Percentiles rank a stretch among this genome's conserved stretches.
Evolutionary conservation across 2,888 invertebrate species (phyloP).

Genomic region (Trichacis sp.): DNA sequence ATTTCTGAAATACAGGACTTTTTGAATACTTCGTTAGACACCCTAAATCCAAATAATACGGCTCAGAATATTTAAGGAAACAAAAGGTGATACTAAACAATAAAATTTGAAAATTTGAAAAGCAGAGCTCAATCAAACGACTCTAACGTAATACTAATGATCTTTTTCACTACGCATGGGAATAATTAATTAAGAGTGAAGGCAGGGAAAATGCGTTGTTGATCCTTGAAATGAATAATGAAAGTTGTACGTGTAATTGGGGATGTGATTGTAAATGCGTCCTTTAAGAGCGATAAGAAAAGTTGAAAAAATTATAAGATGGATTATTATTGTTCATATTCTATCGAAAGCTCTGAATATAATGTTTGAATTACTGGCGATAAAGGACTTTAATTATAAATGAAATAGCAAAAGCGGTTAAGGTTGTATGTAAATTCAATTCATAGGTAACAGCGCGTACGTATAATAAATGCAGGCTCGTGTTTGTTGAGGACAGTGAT

Average conservation of each 20-base stretch:
- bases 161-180: slow-evolving; percentile 26
- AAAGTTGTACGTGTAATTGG: slow-evolving; percentile 34
- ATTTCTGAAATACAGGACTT: no score
- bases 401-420: slow-evolving; percentile 16
- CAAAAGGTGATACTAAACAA: slow-evolving; percentile 36
- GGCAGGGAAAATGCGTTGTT: slow-evolving; percentile 44
- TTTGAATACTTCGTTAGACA: no score
- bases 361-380: slow-evolving; percentile 39
- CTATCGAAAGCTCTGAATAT: no score
- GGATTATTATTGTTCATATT: slow-evolving; percentile 14
- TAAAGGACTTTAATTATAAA: slow-evolving; percentile 38
- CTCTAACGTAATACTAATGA: no score
- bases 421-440: slow-evolving; percentile 42
- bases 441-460: slow-evolving; percentile 40
- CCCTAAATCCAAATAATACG: slow-evolving; percentile 50
- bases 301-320: neutral
- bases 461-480: slow-evolving; percentile 37
- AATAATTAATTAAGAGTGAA: slow-evolving; percentile 1
- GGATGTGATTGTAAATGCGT: no score
- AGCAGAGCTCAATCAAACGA: slow-evolving; percentile 53
- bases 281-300: slow-evolving; percentile 31
- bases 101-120: slow-evolving; percentile 33
- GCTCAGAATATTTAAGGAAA: slow-evolving; percentile 48
- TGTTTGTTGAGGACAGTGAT: slow-evolving; percentile 48
- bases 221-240: slow-evolving; percentile 55